Evolutionary conservation across 2,888 invertebrate species (phyloP).

Genomic region (Nymphalis c-album): DNA sequence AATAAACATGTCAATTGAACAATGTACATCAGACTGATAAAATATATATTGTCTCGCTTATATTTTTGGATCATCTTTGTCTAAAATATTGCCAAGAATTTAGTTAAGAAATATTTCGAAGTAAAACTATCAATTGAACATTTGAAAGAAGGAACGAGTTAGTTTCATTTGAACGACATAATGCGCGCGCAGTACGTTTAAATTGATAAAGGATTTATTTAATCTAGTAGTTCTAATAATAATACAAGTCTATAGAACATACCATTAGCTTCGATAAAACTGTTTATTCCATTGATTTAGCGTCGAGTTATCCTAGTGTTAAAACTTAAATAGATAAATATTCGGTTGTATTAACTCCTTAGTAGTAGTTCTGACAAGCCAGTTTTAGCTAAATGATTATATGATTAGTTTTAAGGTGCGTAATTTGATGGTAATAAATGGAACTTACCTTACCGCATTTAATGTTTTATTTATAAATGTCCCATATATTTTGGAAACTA

Average conservation of each 20-base stretch:
- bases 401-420: conserved; percentile 65
- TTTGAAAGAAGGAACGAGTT: neutral
- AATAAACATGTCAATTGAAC: conserved; percentile 33
- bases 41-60: conserved; percentile 19
- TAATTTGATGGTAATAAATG: conserved; percentile 75
- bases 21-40: conserved; percentile 28
- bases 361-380: conserved; percentile 63
- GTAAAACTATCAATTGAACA: conserved; percentile 2
- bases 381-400: conserved; percentile 66
- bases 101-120: conserved; percentile 9
- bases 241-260: neutral
- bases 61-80: conserved; percentile 29
- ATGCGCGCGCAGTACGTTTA: neutral
- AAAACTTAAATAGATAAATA: conserved; percentile 37
- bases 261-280: conserved; percentile 29
- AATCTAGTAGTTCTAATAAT: neutral
- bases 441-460: conserved; percentile 65
- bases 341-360: conserved; percentile 44
- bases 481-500: no score
- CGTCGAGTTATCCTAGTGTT: conserved; percentile 52
- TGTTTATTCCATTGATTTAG: conserved; percentile 45
- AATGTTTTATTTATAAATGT: conserved; percentile 40
- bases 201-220: neutral
- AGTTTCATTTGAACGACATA: neutral
- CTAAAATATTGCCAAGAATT: conserved; percentile 18